Evolutionary conservation across 2,113 vertebrate genomes (phyloP).

Genomic region (Eidolon helvum): DNA sequence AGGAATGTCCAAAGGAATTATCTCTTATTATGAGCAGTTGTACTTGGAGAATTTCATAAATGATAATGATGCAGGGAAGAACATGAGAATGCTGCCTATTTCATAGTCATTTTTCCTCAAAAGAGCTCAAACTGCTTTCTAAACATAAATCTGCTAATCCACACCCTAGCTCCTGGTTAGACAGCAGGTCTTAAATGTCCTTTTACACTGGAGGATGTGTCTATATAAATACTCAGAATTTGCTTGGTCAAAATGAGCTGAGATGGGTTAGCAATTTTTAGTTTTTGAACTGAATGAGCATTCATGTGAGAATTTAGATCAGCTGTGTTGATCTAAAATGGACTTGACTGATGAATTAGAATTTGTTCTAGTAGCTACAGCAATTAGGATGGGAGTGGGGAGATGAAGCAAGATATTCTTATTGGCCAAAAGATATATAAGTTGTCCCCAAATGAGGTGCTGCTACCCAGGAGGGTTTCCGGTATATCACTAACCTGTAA

Average conservation of each 20-base stretch:
- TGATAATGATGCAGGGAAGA: background rate
- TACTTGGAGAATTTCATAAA: background rate
- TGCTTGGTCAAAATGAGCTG: conserved; percentile 53
- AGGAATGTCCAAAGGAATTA: background rate
- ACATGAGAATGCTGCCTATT: background rate
- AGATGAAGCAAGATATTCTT: background rate
- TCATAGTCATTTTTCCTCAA: background rate
- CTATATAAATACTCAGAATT: conserved; percentile 51
- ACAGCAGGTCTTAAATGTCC: conserved; percentile 24
- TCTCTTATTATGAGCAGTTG: background rate
- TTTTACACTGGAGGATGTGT: conserved; percentile 9
- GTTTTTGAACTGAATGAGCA: background rate
- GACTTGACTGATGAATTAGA: background rate
- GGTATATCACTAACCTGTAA: background rate
- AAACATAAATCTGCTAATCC: conserved; percentile 17
- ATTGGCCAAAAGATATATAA: background rate
- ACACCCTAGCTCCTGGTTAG: background rate
- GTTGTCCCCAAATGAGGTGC: background rate
- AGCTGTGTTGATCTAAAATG: conserved; percentile 28
- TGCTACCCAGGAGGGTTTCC: background rate
- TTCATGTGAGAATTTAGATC: conserved; percentile 40
- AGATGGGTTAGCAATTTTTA: background rate
- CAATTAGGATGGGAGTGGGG: background rate
- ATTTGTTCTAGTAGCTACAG: background rate
- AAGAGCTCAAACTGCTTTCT: conserved; percentile 20